Percentiles rank a stretch among this genome's conserved stretches.
These are phyloP conservation scores for Chorisops tibialis DNA, from an alignment of 2,888 invertebrate species.

Conservation along the genomic window DNA sequence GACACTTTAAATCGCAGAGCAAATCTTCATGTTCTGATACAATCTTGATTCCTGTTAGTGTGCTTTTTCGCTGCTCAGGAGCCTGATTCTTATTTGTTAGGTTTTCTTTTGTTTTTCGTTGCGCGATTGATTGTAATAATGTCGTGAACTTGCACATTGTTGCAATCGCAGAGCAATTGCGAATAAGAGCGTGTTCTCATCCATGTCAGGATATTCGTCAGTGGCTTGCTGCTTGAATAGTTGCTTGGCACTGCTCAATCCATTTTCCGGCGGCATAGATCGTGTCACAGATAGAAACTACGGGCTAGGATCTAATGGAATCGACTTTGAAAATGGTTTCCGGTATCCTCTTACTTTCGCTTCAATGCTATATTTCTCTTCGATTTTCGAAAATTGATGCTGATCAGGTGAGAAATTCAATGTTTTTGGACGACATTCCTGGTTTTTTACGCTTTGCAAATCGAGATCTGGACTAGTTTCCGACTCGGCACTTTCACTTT, in stretches of 20 bases:
- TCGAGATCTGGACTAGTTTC: conserved; percentile 42
- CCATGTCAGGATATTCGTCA: conserved; percentile 55
- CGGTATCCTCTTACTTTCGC: conserved; percentile 28
- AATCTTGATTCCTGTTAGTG: no score
- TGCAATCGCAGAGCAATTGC: conserved; percentile 40
- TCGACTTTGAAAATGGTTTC: conserved; percentile 46
- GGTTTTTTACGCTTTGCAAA: conserved; percentile 45
- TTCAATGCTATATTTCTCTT: background rate
- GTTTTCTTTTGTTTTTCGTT: conserved; percentile 31
- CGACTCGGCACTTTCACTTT: conserved; percentile 50
- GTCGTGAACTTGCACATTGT: no score
- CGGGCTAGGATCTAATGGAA: conserved; percentile 45
- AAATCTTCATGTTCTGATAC: no score
- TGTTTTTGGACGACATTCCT: conserved; percentile 38
- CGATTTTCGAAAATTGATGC: background rate
- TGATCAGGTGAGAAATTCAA: conserved; percentile 7
- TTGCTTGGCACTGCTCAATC: conserved; percentile 57
- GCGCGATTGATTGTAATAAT: conserved; percentile 6
- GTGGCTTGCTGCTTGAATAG: conserved; percentile 58
- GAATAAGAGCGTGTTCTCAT: conserved; percentile 55
- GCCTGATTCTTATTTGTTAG: conserved; percentile 49
- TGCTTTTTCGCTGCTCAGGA: no score
- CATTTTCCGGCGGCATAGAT: conserved; percentile 50
- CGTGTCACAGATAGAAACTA: conserved; percentile 48
- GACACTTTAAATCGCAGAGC: no score